Evolutionary conservation across 2,888 invertebrate genomes (phyloP), one percentile per base, ranked within the genome.

Genomic region (Bombylius major): DNA sequence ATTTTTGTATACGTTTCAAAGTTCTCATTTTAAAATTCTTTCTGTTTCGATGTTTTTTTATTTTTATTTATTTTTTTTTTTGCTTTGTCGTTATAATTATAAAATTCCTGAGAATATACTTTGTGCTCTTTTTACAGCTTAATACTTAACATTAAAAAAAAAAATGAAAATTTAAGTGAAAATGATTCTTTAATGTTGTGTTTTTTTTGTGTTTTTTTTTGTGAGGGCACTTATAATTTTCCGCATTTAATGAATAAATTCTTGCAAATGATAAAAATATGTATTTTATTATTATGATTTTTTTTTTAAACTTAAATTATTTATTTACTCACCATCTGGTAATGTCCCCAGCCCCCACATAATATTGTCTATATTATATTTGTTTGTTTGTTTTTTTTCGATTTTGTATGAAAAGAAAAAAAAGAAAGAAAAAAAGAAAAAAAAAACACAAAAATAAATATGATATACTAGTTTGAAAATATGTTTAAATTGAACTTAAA

Each of bases 301-400:
- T 34, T 34, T 34, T 33, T 45, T 45, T 45, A 44, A 44, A 44
- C 4, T 39, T 39, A 39, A n/a, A 13, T 13, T 44, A 13, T 44
- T 12, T 44, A 11, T 58, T 39, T 64, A 87, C 90, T 89, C 82
- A 93, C 93, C 92, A 83, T 93, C 93, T 80, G 92, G 92, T 82
- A 93, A 87, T 82, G 91, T 90, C 84, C 92, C 93, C 86, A 93
- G 86, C 80, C 92, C 92, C 93, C 93, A 93, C 91, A 93, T 92
- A 86, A 93, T 92, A 89, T 73, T 73, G 67, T 93, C 93, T 93
- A 88, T 42, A 11, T 42, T 11, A 42, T 42, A 11, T 42, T 11
- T 42, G 12, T 42, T 42, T 42, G 39, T 42, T 42, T 42, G 1
- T 42, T 4, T 42, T 42, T 42, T 42, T 42, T 4, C 11, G 11